Conservation (phyloP, 1,140 invertebrate species). For the Habropoda laboriosa region DNA sequence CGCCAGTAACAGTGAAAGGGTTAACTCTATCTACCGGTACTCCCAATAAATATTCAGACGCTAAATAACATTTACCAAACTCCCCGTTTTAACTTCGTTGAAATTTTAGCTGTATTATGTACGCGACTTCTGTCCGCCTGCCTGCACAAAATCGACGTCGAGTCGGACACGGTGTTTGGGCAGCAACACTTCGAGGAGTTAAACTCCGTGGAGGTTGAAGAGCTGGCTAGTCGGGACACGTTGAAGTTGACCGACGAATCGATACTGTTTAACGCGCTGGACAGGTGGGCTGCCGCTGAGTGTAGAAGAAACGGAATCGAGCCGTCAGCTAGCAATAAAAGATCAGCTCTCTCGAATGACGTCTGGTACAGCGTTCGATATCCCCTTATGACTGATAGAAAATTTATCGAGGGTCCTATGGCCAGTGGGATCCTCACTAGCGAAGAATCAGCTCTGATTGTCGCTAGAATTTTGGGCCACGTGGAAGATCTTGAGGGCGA, state of each 20-base stretch:
- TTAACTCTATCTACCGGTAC: no score
- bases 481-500: constrained; percentile 42
- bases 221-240: constrained; percentile 85
- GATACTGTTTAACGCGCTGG: constrained; percentile 83
- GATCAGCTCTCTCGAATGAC: constrained; percentile 84
- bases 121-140: constrained; percentile 84
- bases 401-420: constrained; percentile 83
- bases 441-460: constrained; percentile 72
- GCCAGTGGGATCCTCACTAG: constrained; percentile 73
- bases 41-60: no score
- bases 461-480: constrained; percentile 71
- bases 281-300: constrained; percentile 86
- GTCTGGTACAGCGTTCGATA: constrained; percentile 86
- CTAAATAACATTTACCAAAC: neutral
- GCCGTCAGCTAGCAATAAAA: constrained; percentile 83
- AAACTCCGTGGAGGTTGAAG: constrained; percentile 82
- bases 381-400: constrained; percentile 84
- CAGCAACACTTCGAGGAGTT: constrained; percentile 87
- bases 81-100: neutral
- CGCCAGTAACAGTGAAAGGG: no score
- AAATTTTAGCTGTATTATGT: constrained; percentile 78
- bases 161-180: constrained; percentile 83
- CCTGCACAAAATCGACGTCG: constrained; percentile 84
- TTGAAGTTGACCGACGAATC: constrained; percentile 83
- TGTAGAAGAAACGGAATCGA: constrained; percentile 86